Evolutionary conservation across 1,140 invertebrate genomes (phyloP), one percentile per base, ranked within the genome.

Genomic region (Drosophila dunni): DNA sequence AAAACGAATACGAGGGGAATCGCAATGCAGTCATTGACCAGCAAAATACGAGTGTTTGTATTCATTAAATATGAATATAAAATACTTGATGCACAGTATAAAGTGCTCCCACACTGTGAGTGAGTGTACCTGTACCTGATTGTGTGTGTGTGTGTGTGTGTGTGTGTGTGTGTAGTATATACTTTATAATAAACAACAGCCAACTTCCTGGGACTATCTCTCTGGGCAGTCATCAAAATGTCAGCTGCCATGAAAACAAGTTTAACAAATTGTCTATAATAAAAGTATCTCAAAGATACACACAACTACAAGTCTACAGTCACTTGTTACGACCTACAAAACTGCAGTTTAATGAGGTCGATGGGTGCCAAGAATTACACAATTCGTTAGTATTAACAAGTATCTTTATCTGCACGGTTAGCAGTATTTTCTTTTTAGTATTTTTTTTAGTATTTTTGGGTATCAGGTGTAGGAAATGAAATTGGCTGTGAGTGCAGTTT

Each of bases 191-290:
- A 51, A 72, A 51, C 9, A 50, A 38, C 5, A 17, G 17, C 57
- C 46, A 53, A 67, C 54, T 66, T 72, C 68, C 68, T 72, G 62
- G 45, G 62, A 36, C 69, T 72, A 71, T 66, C 69, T 66, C 62
- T 29, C 24, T 29, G n/a, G 40, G 40, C 57, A 51, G 45, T 51
- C 63, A 53, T 72, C 63, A 72, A 72, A 72, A 29, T 72, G 69
- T 67, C 69, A 72, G 3, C 29, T n/a, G 24, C 24, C 15, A 34
- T 45, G 13, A 58, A 71, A 72, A 66, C 69, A 72, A 72, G 42
- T 65, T 56, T 58, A 60, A 72, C 69, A 67, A 53, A 67, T 72
- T 66, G 69, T 45, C 46, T 40, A 67, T 15, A 58, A 72, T 72
- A 66, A 72, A 72, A 67, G 29, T 24, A 48, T 13, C 56, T 42